Conservation (phyloP, 2,888 invertebrate species). For the Drosophila atripex region DNA sequence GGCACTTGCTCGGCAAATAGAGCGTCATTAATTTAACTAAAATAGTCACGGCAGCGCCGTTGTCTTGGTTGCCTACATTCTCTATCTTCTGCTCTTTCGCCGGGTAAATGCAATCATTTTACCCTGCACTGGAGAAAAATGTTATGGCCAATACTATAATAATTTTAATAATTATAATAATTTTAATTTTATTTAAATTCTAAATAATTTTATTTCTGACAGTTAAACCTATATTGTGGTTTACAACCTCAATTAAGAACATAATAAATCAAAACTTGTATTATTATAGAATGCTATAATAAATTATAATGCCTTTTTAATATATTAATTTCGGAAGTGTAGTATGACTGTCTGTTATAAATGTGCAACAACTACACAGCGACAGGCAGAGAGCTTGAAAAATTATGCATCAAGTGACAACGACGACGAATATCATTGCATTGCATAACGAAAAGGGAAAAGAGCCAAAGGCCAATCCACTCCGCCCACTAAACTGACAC, state of each 20-base stretch:
- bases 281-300: no score
- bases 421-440: constrained; percentile 52
- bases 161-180: no score
- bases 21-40: constrained; percentile 75
- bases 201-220: no score
- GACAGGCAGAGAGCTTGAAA: constrained; percentile 69
- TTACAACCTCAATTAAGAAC: no score
- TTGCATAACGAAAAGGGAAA: constrained; percentile 38
- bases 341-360: constrained; percentile 53
- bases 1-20: constrained; percentile 65
- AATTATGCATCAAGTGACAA: constrained; percentile 67
- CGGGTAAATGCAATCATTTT: constrained; percentile 74
- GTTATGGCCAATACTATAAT: background rate
- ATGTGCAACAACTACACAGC: constrained; percentile 66
- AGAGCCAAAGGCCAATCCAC: constrained; percentile 13
- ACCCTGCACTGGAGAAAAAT: constrained; percentile 31
- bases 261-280: no score
- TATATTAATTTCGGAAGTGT: background rate
- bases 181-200: no score
- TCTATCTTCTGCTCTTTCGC: constrained; percentile 18
- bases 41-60: constrained; percentile 60
- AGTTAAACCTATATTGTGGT: no score
- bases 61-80: constrained; percentile 30
- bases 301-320: no score
- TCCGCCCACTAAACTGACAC: background rate